Base-by-base conservation (phyloP, 2,113 vertebrate species). In the Mustela lutreola region DNA sequence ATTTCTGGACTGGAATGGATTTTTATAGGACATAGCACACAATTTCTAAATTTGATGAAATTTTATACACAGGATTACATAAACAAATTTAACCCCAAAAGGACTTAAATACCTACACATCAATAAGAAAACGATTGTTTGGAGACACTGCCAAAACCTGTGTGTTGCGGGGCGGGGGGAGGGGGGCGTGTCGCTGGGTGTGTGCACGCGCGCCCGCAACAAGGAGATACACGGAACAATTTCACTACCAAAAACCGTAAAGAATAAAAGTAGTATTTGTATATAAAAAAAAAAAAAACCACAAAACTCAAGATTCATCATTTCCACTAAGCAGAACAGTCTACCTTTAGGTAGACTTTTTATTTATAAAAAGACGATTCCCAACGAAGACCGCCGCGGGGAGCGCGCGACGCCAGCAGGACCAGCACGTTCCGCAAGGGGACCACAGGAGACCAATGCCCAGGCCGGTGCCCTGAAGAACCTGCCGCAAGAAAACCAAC, bases 41-140 rank as follows among this genome's bases (percentile, higher is more conserved):
- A 39, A 48, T 81, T 86, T 24, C 86, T 75, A 92, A 71, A 70
- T 62, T 50, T 62, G 76, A 73, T 75, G n/a, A 83, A 90, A 84
- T n/a, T 26, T n/a, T 8, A 84, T 76, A 45, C 58, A 4, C 42
- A 53, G 24, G 19, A 62, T 16, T 39, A 18, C 42, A 63, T 31
- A 71, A 63, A 31, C n/a, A 70, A 31, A 67, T 21, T 65, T 58
- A 96, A 60, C 45, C 62, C 21, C 2, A 42, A 21, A 56, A 75
- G 58, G 24, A 11, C 58, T 8, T 36, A 36, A 70, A n/a, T 4
- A 70, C 4, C 22, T 22, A 73, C 31, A 58, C 75, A 58, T 76
- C 84, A 76, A 2, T 24, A 24, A 80, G 53, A 42, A 92, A 79
- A 58, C 19, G 7, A 79, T 5, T 85, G 15, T 39, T 85, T 24